Percentiles rank a stretch among this genome's conserved stretches.
phyloP scores from a whole-genome alignment of 1,140 invertebrate species.

The Frieseomelitta varia region DNA sequence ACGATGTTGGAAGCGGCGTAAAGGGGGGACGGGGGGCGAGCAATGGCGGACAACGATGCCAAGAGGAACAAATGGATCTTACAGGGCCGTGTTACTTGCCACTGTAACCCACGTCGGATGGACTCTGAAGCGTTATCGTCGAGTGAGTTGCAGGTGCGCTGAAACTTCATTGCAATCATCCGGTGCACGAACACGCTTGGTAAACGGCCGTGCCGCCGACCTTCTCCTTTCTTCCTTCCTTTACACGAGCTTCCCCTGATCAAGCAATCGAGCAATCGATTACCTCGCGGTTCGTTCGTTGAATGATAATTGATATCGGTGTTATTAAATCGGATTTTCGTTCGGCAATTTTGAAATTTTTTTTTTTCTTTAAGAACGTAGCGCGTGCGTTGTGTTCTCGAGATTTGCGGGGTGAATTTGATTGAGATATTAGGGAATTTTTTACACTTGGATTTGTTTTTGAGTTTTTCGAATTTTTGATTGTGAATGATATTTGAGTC shows the following conservation, averaged over 20 bases:
- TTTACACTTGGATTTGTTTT: too few relatives aligned
- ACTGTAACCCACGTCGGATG: constrained; percentile 30
- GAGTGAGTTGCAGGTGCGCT: constrained; percentile 40
- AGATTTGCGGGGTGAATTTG: too few relatives aligned
- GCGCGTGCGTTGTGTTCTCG: too few relatives aligned
- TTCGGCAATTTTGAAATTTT: too few relatives aligned
- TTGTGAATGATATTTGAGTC: too few relatives aligned
- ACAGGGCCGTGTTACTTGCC: constrained; percentile 33
- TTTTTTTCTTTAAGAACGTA: too few relatives aligned
- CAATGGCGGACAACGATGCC: constrained; percentile 39
- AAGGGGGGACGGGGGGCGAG: background rate
- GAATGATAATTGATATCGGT: background rate
- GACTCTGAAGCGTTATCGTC: constrained; percentile 40
- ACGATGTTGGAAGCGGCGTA: background rate
- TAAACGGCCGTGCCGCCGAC: background rate
- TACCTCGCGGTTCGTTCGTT: background rate
- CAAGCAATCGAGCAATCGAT: constrained; percentile 22
- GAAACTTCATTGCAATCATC: constrained; percentile 46
- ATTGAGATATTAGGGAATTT: too few relatives aligned
- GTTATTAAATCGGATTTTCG: too few relatives aligned
- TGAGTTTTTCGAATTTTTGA: too few relatives aligned
- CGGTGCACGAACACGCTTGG: constrained; percentile 31
- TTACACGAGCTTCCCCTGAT: background rate
- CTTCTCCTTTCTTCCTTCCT: constrained; percentile 15
- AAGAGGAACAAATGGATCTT: constrained; percentile 47